Conservation (phyloP, 2,888 invertebrate genomes). For the Meta bourneti region DNA sequence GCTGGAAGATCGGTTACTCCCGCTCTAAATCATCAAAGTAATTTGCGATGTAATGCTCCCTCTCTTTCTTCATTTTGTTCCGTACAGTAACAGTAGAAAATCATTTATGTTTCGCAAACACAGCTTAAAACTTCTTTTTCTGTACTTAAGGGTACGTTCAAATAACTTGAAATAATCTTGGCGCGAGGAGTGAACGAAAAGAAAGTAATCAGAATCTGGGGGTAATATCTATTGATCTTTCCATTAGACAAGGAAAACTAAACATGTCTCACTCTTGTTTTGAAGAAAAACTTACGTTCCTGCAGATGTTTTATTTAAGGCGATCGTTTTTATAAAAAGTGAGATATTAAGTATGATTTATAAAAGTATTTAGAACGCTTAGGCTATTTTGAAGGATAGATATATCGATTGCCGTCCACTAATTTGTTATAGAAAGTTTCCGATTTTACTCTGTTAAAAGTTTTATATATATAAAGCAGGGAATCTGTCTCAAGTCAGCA, state of each 20-base stretch:
- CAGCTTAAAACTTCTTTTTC: neutral
- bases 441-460: no score
- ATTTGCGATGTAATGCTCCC: neutral
- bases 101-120: neutral
- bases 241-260: neutral
- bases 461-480: no score
- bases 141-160: neutral
- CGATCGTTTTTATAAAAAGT: no score
- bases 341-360: no score
- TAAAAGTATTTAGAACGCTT: no score
- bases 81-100: neutral
- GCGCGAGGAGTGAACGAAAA: neutral
- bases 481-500: no score
- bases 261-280: neutral
- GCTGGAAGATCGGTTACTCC: neutral
- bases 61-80: neutral
- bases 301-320: no score
- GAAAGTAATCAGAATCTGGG: neutral
- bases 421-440: no score
- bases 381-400: no score
- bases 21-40: neutral
- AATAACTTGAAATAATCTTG: neutral
- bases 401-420: no score
- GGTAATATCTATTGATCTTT: slow-evolving; percentile 15
- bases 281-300: neutral